A percentile compares a stretch with the other conserved stretches of the same genome.
Conservation (phyloP, 2,888 invertebrate species). For the Odontothrips loti region DNA sequence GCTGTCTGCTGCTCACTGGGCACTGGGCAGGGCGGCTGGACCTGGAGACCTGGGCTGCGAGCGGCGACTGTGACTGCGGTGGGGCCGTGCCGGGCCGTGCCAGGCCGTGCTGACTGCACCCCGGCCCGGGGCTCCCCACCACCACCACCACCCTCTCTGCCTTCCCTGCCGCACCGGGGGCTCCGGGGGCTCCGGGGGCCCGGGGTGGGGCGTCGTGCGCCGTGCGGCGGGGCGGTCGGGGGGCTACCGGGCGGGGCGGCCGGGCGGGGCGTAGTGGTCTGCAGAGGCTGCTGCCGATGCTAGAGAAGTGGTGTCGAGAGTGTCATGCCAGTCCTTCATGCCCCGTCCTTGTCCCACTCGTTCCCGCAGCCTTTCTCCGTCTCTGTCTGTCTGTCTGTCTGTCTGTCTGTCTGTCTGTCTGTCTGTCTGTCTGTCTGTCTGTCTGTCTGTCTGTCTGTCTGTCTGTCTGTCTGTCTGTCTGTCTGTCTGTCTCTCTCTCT, state of each 20-base stretch:
- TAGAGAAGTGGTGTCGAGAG: too few species aligned
- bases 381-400: neutral
- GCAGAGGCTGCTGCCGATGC: neutral
- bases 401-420: constrained; percentile 5
- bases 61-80: neutral
- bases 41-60: too few species aligned
- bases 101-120: neutral
- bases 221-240: neutral
- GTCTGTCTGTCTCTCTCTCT: constrained; percentile 32
- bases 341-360: neutral
- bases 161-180: neutral
- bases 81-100: neutral
- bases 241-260: neutral
- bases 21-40: too few species aligned
- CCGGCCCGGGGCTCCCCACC: neutral
- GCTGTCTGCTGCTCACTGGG: too few species aligned
- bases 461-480: neutral
- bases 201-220: neutral
- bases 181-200: neutral
- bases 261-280: neutral
- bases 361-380: neutral
- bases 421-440: constrained; percentile 28
- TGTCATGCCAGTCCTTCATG: too few species aligned
- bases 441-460: neutral
- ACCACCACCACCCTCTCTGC: neutral